Evolutionary conservation across 30 jellyfish, hydroid and myxozoan genomes (phyloP).

Genomic region (Nemopilema nomurai): DNA sequence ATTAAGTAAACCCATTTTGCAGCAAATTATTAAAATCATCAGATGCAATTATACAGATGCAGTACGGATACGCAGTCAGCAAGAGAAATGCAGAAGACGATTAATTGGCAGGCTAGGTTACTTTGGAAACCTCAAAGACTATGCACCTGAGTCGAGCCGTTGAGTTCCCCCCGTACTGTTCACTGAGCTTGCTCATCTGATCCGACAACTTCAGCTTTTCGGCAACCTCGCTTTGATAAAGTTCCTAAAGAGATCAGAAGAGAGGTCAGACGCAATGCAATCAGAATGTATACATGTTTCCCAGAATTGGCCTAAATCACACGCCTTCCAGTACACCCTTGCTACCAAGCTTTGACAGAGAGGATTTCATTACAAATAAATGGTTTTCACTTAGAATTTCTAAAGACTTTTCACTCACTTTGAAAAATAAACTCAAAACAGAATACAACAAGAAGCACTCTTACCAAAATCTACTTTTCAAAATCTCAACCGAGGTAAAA

Average conservation of each 20-base stretch:
- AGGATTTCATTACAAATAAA: too few relatives aligned
- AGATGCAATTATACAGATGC: too few relatives aligned
- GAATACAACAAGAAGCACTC: too few relatives aligned
- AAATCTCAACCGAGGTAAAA: too few relatives aligned
- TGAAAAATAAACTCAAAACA: too few relatives aligned
- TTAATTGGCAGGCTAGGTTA: background rate
- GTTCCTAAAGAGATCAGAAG: constrained; percentile 47
- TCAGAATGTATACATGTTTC: background rate
- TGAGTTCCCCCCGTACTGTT: constrained; percentile 22
- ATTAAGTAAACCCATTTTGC: too few relatives aligned
- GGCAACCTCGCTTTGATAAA: constrained; percentile 66
- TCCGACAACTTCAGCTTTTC: constrained; percentile 58
- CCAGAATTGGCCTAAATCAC: background rate
- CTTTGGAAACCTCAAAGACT: background rate
- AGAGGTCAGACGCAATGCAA: background rate
- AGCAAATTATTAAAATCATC: too few relatives aligned
- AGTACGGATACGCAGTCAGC: background rate
- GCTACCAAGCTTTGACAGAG: too few relatives aligned
- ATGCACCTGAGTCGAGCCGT: constrained; percentile 37
- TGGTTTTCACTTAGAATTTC: too few relatives aligned
- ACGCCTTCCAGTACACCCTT: background rate
- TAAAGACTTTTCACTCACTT: too few relatives aligned
- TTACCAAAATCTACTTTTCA: too few relatives aligned
- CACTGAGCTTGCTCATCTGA: constrained; percentile 57
- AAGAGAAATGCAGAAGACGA: background rate